A percentile compares a stretch with the other conserved stretches of the same genome.
phyloP scores from a whole-genome alignment of 2,797 vertebrate species.

The Parauchenoglanis ngamensis region DNA sequence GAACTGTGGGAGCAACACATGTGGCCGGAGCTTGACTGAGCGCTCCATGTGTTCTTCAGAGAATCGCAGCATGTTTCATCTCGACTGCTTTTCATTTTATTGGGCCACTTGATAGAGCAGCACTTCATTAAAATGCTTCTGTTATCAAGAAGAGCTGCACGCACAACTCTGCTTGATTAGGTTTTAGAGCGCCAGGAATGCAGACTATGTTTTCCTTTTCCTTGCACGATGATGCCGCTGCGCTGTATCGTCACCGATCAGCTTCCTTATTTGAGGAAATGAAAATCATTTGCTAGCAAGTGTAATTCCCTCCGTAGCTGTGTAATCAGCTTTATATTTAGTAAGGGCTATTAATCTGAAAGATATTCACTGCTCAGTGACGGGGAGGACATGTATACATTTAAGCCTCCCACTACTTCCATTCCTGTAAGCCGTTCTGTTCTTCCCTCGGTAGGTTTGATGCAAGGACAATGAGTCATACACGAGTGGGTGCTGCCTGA shows the following conservation, averaged over 20 bases:
- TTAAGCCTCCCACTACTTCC: slow-evolving; percentile 26
- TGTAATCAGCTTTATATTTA: background rate
- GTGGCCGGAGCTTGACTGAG: background rate
- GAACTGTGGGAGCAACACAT: slow-evolving; percentile 40
- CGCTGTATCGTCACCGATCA: background rate
- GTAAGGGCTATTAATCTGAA: background rate
- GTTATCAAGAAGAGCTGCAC: background rate
- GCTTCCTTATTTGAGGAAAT: background rate
- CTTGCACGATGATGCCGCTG: background rate
- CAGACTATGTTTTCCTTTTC: background rate
- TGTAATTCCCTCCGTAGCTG: no score
- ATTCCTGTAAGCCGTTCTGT: slow-evolving; percentile 15
- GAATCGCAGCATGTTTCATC: background rate
- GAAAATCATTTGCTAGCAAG: background rate
- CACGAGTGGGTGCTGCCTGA: slow-evolving; percentile 44
- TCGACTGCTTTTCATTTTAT: background rate
- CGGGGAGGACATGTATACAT: slow-evolving; percentile 22
- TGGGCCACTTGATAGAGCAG: background rate
- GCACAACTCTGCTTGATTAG: background rate
- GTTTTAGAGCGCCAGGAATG: background rate
- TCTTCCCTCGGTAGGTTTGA: slow-evolving; percentile 26
- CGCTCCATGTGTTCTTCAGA: background rate
- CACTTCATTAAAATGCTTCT: slow-evolving; percentile 24
- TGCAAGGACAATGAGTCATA: slow-evolving; percentile 48
- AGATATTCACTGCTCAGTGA: slow-evolving; percentile 19